These are phyloP conservation scores for Apamea sordens DNA, from an alignment of 2,888 invertebrate genomes.

Conservation along the genomic window DNA sequence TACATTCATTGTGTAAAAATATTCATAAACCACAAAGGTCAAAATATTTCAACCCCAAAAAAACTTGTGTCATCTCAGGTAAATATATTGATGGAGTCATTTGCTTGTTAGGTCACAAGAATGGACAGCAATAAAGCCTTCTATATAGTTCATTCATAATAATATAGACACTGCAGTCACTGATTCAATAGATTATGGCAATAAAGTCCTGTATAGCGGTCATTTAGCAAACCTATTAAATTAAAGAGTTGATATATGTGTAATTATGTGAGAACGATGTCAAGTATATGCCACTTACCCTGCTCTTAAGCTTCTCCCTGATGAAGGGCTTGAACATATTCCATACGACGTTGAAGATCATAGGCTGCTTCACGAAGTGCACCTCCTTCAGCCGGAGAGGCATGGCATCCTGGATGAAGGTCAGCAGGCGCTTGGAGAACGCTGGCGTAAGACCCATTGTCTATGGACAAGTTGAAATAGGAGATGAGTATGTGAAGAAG, in stretches of 20 bases:
- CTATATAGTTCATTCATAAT: background rate
- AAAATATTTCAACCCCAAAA: background rate
- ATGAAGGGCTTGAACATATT: slow-evolving; percentile 95
- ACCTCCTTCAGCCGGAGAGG: slow-evolving; percentile 95
- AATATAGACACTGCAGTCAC: background rate
- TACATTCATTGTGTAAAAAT: background rate
- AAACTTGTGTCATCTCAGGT: background rate
- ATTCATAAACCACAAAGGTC: background rate
- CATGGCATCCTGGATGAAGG: slow-evolving; percentile 97
- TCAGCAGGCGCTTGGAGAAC: slow-evolving; percentile 94
- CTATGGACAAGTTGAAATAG: slow-evolving; percentile 73
- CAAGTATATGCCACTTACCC: slow-evolving; percentile 89
- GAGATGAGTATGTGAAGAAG: slow-evolving; percentile 5
- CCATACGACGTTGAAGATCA: slow-evolving; percentile 96
- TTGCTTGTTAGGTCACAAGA: background rate
- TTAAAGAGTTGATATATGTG: background rate
- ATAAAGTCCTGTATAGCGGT: background rate
- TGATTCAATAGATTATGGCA: background rate
- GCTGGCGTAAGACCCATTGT: slow-evolving; percentile 92
- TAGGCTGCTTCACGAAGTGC: slow-evolving; percentile 96
- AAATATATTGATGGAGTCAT: background rate
- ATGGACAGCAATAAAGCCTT: background rate
- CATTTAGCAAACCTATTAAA: background rate
- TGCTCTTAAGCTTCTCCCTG: slow-evolving; percentile 93
- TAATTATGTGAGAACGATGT: background rate